Evolutionary conservation across 2,797 vertebrate genomes (phyloP).

Genomic region (Urocyon cinereoargenteus): DNA sequence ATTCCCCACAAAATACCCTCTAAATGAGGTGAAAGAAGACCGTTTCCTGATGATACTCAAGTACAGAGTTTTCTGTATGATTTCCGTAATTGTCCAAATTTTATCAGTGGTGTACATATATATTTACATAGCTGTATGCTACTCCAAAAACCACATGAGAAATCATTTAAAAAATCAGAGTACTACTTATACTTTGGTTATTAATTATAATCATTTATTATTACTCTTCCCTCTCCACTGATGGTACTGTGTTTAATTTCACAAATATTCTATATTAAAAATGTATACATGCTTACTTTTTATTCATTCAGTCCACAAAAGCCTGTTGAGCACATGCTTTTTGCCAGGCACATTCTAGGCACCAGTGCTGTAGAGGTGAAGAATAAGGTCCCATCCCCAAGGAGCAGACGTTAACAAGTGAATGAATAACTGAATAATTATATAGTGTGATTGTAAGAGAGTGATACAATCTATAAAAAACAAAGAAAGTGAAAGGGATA

Average conservation of each 20-base stretch:
- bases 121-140: not conserved
- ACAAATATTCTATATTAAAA: slow-evolving; percentile 21
- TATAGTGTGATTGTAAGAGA: not conserved
- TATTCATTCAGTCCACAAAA: not conserved
- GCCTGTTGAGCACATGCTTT: not conserved
- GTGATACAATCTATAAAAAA: not conserved
- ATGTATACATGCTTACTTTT: not conserved
- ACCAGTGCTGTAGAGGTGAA: not conserved
- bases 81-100: not conserved
- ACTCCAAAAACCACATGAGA: not conserved
- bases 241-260: not conserved
- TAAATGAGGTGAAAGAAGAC: not conserved
- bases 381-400: not conserved
- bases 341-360: not conserved
- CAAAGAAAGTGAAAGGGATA: not conserved
- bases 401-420: not conserved
- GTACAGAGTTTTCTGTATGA: not conserved
- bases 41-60: not conserved
- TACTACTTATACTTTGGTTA: not conserved
- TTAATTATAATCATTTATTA: not conserved
- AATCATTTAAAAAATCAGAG: not conserved
- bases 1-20: not conserved
- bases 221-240: not conserved
- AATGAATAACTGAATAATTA: not conserved
- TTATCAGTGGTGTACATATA: not conserved